Evolutionary conservation across 1,140 invertebrate genomes (phyloP).

Genomic region (Psilanteris sp.): DNA sequence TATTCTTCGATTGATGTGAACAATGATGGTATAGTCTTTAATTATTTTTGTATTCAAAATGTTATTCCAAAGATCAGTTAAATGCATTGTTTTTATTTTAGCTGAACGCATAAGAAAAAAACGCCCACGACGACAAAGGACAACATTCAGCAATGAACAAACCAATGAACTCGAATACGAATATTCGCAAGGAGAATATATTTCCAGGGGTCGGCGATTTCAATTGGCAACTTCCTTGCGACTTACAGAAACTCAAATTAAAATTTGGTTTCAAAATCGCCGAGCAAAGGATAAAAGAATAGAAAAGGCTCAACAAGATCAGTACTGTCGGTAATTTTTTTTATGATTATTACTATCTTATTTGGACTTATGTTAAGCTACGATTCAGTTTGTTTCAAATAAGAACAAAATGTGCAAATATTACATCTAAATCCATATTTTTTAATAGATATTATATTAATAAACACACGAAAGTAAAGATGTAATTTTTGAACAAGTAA

Average conservation of each 20-base stretch:
- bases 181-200: slow-evolving; percentile 94
- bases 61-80: no score
- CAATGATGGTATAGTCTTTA: no score
- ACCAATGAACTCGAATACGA: slow-evolving; percentile 94
- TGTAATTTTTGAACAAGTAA: no score
- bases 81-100: slow-evolving; percentile 79
- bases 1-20: no score
- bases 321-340: slow-evolving; percentile 90
- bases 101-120: slow-evolving; percentile 91
- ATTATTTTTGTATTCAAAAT: no score
- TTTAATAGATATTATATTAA: no score
- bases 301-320: slow-evolving; percentile 96
- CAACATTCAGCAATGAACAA: slow-evolving; percentile 96
- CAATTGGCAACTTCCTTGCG: slow-evolving; percentile 91
- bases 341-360: no score
- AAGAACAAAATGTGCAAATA: no score
- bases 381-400: no score
- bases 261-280: slow-evolving; percentile 98
- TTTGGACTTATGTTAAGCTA: no score
- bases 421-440: no score
- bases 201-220: slow-evolving; percentile 90
- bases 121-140: slow-evolving; percentile 91
- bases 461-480: no score
- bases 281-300: slow-evolving; percentile 97
- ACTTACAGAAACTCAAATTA: slow-evolving; percentile 95